A percentile compares a stretch with the other conserved stretches of the same genome.
phyloP scores from a whole-genome alignment of 1,140 invertebrate species.

The Acromyrmex heyeri region DNA sequence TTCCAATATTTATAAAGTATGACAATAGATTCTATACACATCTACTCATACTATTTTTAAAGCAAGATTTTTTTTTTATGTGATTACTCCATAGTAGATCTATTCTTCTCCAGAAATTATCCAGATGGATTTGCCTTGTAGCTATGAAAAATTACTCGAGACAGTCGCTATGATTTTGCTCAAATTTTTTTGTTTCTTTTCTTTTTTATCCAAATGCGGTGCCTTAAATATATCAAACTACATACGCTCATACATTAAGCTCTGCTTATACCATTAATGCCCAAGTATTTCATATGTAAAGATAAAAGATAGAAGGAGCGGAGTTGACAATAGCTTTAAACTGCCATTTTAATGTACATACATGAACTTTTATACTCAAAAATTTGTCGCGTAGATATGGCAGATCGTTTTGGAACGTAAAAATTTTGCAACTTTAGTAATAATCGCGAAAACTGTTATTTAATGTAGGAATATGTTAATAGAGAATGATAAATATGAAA shows the following conservation, averaged over 20 bases:
- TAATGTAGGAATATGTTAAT: slow-evolving; percentile 31
- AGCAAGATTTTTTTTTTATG: background rate
- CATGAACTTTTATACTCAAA: slow-evolving; percentile 59
- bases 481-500: background rate
- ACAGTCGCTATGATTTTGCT: slow-evolving; percentile 32
- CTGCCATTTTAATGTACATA: slow-evolving; percentile 74
- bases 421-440: slow-evolving; percentile 29
- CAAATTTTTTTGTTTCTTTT: slow-evolving; percentile 15
- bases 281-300: background rate
- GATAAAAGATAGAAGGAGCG: background rate
- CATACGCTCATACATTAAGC: background rate
- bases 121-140: background rate
- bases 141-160: slow-evolving; percentile 4
- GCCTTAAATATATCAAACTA: slow-evolving; percentile 34
- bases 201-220: background rate
- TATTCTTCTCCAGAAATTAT: background rate
- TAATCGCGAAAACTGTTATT: slow-evolving; percentile 57
- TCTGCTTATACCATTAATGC: slow-evolving; percentile 26
- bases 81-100: background rate
- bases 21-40: background rate
- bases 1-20: slow-evolving; percentile 17
- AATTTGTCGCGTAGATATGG: slow-evolving; percentile 49
- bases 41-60: background rate
- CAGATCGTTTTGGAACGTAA: slow-evolving; percentile 54
- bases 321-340: slow-evolving; percentile 71